Base-by-base conservation (phyloP, 1,140 invertebrate species). In the Drosophila varians region DNA sequence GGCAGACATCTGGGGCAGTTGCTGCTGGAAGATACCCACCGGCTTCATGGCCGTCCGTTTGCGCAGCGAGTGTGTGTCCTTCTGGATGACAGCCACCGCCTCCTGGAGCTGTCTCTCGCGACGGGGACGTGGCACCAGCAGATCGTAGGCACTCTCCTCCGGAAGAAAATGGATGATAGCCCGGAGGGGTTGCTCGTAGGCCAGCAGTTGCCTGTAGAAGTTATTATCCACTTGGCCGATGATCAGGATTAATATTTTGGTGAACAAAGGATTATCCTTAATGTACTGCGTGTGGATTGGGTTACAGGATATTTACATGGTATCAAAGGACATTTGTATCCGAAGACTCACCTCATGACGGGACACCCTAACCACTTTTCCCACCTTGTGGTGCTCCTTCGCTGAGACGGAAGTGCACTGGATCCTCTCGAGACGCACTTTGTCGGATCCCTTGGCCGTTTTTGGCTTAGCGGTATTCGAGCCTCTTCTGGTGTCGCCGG, bases 121-220 rank as follows among this genome's bases (percentile, higher is more conserved):
- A 7, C 82, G 66, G 1, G 84, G 82, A 9, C 86, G 82, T n/a
- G 86, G 86, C 21, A 90, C 72, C 3, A 90, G 28, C 0, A 70
- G 0, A 23, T 90, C 89, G 34, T 90, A 90, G 5, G 70, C 65
- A 14, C 64, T 65, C 36, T 80, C 57, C 19, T 83, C 68, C 1
- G 89, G 89, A 18, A 90, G 28, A 18, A 90, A 90, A 51, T 90
- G 69, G 11, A 89, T 34, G 7, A 90, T 68, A 0, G 69, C 89
- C 0, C 68, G 48, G 7, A 90, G 14, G 0, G 89, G 89, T 14
- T 75, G 56, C 3, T 40, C 21, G 2, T 52, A 2, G 14, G 69
- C 11, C 2, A 87, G n/a, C 6, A 87, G 36, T 4, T 7, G 5
- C 19, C 28, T 83, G 46, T 83, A 88, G 43, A 72, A 87, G 0